These are phyloP conservation scores for Zaprionus bogoriensis DNA, from an alignment of 2,888 invertebrate genomes.

Conservation along the genomic window DNA sequence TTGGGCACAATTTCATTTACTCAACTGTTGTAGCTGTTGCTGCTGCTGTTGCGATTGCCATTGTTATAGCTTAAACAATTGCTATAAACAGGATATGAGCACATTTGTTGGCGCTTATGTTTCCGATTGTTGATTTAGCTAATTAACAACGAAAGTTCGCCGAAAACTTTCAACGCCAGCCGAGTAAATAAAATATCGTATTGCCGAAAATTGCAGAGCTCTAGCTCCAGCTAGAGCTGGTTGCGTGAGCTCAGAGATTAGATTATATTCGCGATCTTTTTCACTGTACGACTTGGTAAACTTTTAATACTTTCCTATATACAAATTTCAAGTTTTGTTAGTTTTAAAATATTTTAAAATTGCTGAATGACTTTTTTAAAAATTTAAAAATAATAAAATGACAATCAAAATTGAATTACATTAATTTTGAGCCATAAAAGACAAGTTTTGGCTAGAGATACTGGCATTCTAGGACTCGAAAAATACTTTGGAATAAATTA, in stretches of 20 bases:
- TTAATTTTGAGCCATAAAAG: too few relatives aligned
- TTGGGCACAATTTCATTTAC: conserved; percentile 22
- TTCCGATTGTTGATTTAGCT: conserved; percentile 36
- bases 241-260: not conserved
- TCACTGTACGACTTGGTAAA: too few relatives aligned
- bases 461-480: too few relatives aligned
- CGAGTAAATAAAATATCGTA: conserved; percentile 32
- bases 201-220: conserved; percentile 17
- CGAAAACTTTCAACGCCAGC: conserved; percentile 17
- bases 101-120: conserved; percentile 30
- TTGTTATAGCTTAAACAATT: conserved; percentile 37
- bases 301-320: too few relatives aligned
- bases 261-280: too few relatives aligned
- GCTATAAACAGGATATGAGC: conserved; percentile 52
- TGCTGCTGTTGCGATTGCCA: not conserved
- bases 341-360: too few relatives aligned
- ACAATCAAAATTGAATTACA: too few relatives aligned
- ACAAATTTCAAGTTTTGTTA: too few relatives aligned
- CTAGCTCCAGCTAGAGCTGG: conserved; percentile 18
- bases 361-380: too few relatives aligned
- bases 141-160: conserved; percentile 52
- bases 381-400: too few relatives aligned
- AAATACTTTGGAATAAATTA: too few relatives aligned
- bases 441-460: too few relatives aligned
- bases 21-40: not conserved